These are phyloP conservation scores for Pelodytes ibericus DNA, from an alignment of 2,797 vertebrate genomes.

Conservation along the genomic window DNA sequence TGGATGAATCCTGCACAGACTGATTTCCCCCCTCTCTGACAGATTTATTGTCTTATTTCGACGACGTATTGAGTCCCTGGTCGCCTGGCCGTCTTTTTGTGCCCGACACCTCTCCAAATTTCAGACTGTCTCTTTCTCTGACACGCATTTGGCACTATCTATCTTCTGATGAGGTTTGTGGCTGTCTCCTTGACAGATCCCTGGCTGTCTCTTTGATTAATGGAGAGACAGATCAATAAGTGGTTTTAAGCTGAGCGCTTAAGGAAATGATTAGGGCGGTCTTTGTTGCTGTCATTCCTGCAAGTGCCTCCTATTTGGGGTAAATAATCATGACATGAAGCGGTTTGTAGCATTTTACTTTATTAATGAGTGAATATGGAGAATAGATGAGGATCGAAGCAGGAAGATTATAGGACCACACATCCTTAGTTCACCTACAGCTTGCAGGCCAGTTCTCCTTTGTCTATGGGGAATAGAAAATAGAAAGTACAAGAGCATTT, in stretches of 20 bases:
- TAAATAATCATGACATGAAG: conserved; percentile 47
- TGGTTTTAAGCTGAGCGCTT: conserved; percentile 37
- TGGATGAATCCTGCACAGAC: no score
- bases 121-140: conserved; percentile 1
- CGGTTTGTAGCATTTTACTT: conserved; percentile 26
- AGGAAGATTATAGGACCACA: neutral
- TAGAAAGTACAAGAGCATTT: no score
- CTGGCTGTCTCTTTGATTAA: conserved; percentile 33
- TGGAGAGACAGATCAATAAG: conserved; percentile 38
- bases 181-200: conserved; percentile 1
- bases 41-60: neutral
- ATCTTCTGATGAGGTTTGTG: neutral
- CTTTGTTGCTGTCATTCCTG: conserved; percentile 7
- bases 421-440: conserved; percentile 1
- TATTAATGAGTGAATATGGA: conserved; percentile 31
- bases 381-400: neutral
- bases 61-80: no score
- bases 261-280: conserved; percentile 48
- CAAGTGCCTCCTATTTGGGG: conserved; percentile 27
- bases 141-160: neutral
- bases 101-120: no score
- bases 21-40: no score
- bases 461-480: conserved; percentile 22
- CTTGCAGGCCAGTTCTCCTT: neutral
- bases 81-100: no score